Evolutionary conservation across 2,888 invertebrate species (phyloP), one percentile per base, ranked within the genome.

Genomic region (Coelogynopora nodosa): DNA sequence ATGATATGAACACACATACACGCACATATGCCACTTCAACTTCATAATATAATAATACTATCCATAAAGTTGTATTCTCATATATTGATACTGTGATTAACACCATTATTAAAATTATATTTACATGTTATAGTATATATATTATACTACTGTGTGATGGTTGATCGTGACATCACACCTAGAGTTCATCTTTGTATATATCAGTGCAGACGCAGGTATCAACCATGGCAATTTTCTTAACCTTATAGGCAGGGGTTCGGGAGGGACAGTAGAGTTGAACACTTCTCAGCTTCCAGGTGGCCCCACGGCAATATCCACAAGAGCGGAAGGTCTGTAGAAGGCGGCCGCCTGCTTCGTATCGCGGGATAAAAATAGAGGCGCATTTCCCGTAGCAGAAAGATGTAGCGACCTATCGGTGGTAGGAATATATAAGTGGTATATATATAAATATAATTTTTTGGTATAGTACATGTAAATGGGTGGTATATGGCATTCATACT

Each of bases 341-440:
- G 2, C 74, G 74, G 23, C 74, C 74, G 5, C 74, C 74, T n/a
- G 74, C 5, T 10, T 74, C 74, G 27, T 74, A 74, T 23, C 74
- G 74, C 2, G 74, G 74, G 2, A 74, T 23, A 2, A 74, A 5
- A 23, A 74, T 74, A 26, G 74, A 74, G 18, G 74, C 74, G 74
- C 74, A 74, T 26, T 74, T 74, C 27, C 74, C 74, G 27, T 74
- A 74, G 74, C 74, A 74, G 74, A 74, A 74, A 74, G 74, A n/a
- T 13, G 74, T 74, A 5, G 23, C 74, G 18, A 74, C 74, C 74
- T 74, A 23, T n/a, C 5, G 49, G 5, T 10, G 18, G 18, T 10
- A 49, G 49, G 18, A 10, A 49, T 18, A 18, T 18, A 10, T 49
- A 18, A 49, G 49, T 49, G 49, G n/a, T n/a, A n/a, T n/a, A n/a